phyloP scores from a whole-genome alignment of 1,140 invertebrate species.

The Musca domestica region DNA sequence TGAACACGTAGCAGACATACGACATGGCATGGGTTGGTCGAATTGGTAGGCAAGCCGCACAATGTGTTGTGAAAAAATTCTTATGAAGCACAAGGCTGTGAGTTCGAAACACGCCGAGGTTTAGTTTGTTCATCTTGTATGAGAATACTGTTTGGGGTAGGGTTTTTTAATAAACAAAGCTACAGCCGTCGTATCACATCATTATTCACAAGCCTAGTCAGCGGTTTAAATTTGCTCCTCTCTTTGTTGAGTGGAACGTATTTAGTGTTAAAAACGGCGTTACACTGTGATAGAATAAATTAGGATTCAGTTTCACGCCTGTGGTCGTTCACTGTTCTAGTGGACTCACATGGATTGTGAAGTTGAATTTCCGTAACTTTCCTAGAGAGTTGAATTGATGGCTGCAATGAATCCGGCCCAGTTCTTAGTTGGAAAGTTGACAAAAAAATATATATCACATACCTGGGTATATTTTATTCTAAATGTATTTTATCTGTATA shows the following conservation, averaged over 20 bases:
- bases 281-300: slow-evolving; percentile 53
- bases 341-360: slow-evolving; percentile 34
- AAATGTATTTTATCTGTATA: too few relatives aligned
- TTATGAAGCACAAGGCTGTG: too few relatives aligned
- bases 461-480: too few relatives aligned
- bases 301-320: slow-evolving; percentile 24
- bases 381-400: slow-evolving; percentile 50
- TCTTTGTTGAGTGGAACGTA: background rate
- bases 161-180: too few relatives aligned
- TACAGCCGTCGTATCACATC: too few relatives aligned
- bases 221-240: slow-evolving; percentile 38
- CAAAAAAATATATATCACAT: slow-evolving; percentile 31
- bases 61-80: too few relatives aligned
- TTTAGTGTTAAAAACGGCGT: slow-evolving; percentile 42
- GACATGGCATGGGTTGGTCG: too few relatives aligned
- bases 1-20: too few relatives aligned
- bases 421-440: slow-evolving; percentile 51
- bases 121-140: too few relatives aligned
- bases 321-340: slow-evolving; percentile 44
- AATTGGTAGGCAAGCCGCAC: too few relatives aligned
- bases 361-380: slow-evolving; percentile 36
- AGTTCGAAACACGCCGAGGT: too few relatives aligned
- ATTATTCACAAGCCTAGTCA: slow-evolving; percentile 46
- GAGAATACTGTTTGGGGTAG: too few relatives aligned
- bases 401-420: slow-evolving; percentile 15